Percentiles rank a stretch among this genome's conserved stretches.
Conservation (phyloP, 2,888 invertebrate species). For the Phytoseiulus persimilis region DNA sequence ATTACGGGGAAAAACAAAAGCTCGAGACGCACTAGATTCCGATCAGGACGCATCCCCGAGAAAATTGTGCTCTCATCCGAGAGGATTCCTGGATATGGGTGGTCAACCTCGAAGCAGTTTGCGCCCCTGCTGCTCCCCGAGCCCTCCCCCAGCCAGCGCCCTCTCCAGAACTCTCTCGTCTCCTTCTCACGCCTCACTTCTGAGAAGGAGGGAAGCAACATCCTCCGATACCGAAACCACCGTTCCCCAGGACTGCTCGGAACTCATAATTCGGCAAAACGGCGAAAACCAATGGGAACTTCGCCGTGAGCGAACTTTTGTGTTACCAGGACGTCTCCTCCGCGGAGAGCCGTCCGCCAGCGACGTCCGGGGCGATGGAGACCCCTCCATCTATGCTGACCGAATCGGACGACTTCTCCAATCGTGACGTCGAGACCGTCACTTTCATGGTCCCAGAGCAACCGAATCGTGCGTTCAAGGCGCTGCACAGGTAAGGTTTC, state of each 20-base stretch:
- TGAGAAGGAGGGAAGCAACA: not conserved
- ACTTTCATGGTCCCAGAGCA: slow-evolving; percentile 17
- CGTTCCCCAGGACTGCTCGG: not conserved
- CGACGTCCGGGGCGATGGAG: not conserved
- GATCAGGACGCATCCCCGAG: not conserved
- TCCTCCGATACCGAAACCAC: slow-evolving; percentile 38
- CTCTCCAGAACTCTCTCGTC: not conserved
- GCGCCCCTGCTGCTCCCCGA: not conserved
- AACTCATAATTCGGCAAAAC: not conserved
- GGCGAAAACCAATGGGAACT: not conserved
- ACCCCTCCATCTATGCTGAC: not conserved
- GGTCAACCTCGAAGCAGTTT: not conserved
- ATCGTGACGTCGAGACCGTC: slow-evolving; percentile 11
- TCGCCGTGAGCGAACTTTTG: not conserved
- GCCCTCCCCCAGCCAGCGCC: not conserved
- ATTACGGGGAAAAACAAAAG: not conserved
- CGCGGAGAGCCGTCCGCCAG: not conserved
- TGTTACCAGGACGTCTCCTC: not conserved
- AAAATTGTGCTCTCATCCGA: not conserved
- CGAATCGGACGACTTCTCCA: not conserved
- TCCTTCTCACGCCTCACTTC: not conserved
- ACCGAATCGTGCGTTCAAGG: not conserved
- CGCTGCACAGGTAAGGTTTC: not conserved
- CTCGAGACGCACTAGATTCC: not conserved
- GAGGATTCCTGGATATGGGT: not conserved